Evolutionary conservation across 2,113 vertebrate genomes (phyloP).

Genomic region (Perca fluviatilis): DNA sequence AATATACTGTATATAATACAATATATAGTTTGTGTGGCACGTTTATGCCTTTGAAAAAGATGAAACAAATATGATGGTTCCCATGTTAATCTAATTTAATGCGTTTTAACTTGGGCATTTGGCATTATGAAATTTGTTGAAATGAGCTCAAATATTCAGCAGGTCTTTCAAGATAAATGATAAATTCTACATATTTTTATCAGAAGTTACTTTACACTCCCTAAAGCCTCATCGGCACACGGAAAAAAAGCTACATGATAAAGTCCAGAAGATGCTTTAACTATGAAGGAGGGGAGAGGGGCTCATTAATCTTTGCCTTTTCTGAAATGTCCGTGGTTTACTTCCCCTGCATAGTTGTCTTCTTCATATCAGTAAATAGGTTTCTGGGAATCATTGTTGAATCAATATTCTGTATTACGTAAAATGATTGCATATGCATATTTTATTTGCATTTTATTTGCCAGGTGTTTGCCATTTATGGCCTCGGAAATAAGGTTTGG

Average conservation of each 20-base stretch:
- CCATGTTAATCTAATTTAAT: not conserved
- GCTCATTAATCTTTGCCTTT: slow-evolving; percentile 54
- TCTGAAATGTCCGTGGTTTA: slow-evolving; percentile 53
- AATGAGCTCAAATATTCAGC: slow-evolving; percentile 12
- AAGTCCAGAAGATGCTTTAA: slow-evolving; percentile 85
- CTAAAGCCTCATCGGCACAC: slow-evolving; percentile 80
- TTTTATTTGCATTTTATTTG: not conserved
- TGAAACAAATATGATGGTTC: not conserved
- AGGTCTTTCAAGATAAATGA: slow-evolving; percentile 8
- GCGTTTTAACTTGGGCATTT: not conserved
- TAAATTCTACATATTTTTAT: slow-evolving; percentile 23
- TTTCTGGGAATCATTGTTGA: slow-evolving; percentile 33
- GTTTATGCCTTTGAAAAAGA: not conserved
- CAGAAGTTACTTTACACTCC: slow-evolving; percentile 37
- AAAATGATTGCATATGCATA: not conserved
- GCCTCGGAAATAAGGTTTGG: not conserved
- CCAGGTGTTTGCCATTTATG: not conserved
- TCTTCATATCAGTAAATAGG: slow-evolving; percentile 36
- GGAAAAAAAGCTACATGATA: slow-evolving; percentile 84
- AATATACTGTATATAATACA: not conserved
- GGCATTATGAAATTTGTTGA: not conserved
- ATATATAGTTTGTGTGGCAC: not conserved
- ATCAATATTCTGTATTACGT: slow-evolving; percentile 4
- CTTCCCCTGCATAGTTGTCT: slow-evolving; percentile 44
- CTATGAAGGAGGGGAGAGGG: slow-evolving; percentile 41